Base-by-base conservation (phyloP, 2,113 vertebrate species). In the Hemibagrus wyckioides region DNA sequence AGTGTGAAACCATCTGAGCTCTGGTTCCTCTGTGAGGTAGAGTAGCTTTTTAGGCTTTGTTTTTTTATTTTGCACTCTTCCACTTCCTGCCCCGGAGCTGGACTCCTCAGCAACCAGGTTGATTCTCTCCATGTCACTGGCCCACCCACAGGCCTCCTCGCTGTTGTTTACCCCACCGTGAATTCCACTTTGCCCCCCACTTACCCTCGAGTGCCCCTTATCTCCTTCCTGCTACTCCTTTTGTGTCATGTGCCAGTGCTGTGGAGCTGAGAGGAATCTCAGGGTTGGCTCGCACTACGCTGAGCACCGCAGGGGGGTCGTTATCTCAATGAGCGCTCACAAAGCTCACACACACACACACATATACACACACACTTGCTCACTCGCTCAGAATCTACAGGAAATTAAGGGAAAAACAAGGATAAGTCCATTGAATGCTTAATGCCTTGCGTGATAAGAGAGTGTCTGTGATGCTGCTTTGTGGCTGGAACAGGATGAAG, bases 311-410 rank as follows among this genome's bases (percentile, higher is more conserved):
- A 33, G 84, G 94, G 90, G 92, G 93, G 93, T 92, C 89, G 92
- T 94, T 90, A 94, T 93, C 90, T 85, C 91, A 39, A 44, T 90
- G 88, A 93, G 94, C 93, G 93, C 92, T 93, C 93, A 94, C 94
- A 93, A 93, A 93, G 93, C 92, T 21, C 93, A 94, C 95, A 95
- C 92, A 91, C 86, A 91, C 89, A 33, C 89, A 77, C 82, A 52
- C 89, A 82, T 82, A 69, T 82, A 50, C 79, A 56, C 73, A 33
- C 54, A 61, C 44, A 39, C n/a, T 39, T 54, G 36, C 83, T 90
- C 77, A 80, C 81, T 82, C 91, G 41, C 90, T 89, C 88, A 52
- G 85, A 15, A 91, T 92, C 94, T 85, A 23, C 77, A 69, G 87
- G 92, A 92, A 92, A 91, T 91, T 21, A 80, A 76, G 88, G 79